Conservation (phyloP, 2,888 invertebrate species). For the Apamea crenata region DNA sequence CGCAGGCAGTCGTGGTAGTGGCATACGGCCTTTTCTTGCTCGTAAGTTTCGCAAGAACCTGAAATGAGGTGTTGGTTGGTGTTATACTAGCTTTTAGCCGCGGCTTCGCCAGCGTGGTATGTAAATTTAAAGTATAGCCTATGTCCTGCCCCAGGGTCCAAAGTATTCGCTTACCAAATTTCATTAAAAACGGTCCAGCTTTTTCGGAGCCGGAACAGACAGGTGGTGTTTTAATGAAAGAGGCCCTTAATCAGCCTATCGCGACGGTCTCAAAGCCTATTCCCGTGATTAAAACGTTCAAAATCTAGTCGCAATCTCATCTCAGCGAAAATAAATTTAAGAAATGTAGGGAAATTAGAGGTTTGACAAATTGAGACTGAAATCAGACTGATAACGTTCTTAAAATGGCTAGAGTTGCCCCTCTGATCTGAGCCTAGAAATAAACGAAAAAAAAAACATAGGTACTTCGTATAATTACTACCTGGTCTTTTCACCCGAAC, state of each 20-base stretch:
- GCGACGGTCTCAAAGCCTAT: neutral
- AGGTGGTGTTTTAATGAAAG: neutral
- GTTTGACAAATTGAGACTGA: neutral
- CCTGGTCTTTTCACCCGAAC: constrained; percentile 91
- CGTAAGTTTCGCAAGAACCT: constrained; percentile 91
- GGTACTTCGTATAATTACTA: constrained; percentile 28
- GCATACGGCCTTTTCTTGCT: constrained; percentile 91
- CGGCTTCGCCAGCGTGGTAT: neutral
- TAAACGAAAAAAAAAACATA: neutral
- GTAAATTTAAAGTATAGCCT: too few relatives aligned
- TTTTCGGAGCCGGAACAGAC: too few relatives aligned
- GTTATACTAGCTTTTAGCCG: neutral
- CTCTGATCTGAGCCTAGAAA: neutral
- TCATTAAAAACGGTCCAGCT: too few relatives aligned
- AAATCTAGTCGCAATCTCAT: too few relatives aligned
- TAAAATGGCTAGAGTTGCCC: neutral
- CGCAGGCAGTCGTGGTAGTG: constrained; percentile 91
- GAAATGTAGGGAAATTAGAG: too few relatives aligned
- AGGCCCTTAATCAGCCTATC: neutral
- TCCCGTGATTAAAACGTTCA: too few relatives aligned
- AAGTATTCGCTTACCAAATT: too few relatives aligned
- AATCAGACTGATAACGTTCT: neutral
- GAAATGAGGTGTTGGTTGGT: constrained; percentile 52
- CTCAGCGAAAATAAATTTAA: too few relatives aligned
- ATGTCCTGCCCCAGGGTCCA: too few relatives aligned